Base-by-base conservation (phyloP, 2,113 vertebrate genomes). In the Prionailurus bengalensis region DNA sequence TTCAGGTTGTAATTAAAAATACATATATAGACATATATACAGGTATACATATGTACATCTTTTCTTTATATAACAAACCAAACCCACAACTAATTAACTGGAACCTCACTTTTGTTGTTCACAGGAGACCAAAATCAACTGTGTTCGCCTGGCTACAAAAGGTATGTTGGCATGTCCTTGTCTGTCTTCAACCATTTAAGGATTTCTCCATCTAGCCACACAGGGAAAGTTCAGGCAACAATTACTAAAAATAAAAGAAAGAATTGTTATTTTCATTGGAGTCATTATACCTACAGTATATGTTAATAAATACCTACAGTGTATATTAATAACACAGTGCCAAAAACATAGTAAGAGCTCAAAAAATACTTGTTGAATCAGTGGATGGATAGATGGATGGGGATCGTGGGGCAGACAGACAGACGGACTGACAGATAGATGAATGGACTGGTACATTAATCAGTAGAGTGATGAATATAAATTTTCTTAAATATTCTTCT, bases 71-170 rank as follows among this genome's bases (percentile, higher is more conserved):
- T 55, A 86, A 58, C 48, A 82, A 66, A 71, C 12, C 21, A 94
- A 97, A 73, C 63, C 42, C 74, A 92, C 70, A 85, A 7, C 19
- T 48, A 27, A 93, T 83, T 98, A 97, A 98, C 76, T 53, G 65
- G 16, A 91, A 91, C 71, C 45, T 88, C 94, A 79, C 98, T 98
- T 98, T 96, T 98, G 55, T 98, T 98, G 25, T 98, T 98, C 97
- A 61, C 99, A 99, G 99, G 99, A 99, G 98, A 99, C 99, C 97
- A 99, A 99, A 99, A 99, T 99, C 99, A 99, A 99, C 99, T 99
- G 99, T 92, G 99, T 99, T 96, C 99, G 99, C 71, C 99, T 99
- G 98, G 99, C 99, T 89, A 99, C 99, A 27, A 99, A 99, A 99
- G 99, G 99, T 99, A 99, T 65, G 99, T 99, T 96, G 78, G 76